These are phyloP conservation scores for Berghia stephanieae DNA, from an alignment of 1,140 invertebrate species.

Conservation along the genomic window DNA sequence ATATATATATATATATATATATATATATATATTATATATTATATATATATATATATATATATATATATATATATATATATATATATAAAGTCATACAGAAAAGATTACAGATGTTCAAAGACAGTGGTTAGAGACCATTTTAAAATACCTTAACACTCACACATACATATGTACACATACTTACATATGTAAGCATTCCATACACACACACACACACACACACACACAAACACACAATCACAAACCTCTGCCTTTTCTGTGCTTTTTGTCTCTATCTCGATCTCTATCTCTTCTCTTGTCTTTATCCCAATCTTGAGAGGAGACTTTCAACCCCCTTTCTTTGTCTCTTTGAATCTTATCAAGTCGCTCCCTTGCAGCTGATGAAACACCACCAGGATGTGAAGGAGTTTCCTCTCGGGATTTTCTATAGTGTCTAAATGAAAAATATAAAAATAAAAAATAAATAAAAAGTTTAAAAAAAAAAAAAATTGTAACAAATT, in stretches of 20 bases:
- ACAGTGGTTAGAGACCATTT: not conserved
- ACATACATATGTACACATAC: not conserved
- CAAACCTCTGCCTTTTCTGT: constrained; percentile 51
- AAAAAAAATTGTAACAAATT: not conserved
- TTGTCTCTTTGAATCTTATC: constrained; percentile 69
- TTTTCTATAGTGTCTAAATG: constrained; percentile 77
- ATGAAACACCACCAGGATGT: constrained; percentile 88
- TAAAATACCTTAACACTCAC: not conserved
- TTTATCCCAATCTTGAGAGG: constrained; percentile 68
- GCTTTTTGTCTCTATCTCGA: constrained; percentile 37
- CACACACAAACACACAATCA: not conserved
- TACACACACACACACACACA: not conserved
- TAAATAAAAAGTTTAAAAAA: not conserved
- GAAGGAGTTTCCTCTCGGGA: constrained; percentile 89
- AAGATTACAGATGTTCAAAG: too few species aligned
- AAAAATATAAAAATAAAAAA: not conserved
- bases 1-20: too few species aligned
- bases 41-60: too few species aligned
- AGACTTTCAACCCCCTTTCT: constrained; percentile 70
- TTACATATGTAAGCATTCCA: not conserved
- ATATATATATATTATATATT: too few species aligned
- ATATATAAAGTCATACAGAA: too few species aligned
- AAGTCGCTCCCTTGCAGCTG: constrained; percentile 78
- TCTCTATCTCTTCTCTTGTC: constrained; percentile 60
- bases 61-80: too few species aligned